Conservation (phyloP, 1,140 invertebrate genomes). For the Himalopsyche phryganea region DNA sequence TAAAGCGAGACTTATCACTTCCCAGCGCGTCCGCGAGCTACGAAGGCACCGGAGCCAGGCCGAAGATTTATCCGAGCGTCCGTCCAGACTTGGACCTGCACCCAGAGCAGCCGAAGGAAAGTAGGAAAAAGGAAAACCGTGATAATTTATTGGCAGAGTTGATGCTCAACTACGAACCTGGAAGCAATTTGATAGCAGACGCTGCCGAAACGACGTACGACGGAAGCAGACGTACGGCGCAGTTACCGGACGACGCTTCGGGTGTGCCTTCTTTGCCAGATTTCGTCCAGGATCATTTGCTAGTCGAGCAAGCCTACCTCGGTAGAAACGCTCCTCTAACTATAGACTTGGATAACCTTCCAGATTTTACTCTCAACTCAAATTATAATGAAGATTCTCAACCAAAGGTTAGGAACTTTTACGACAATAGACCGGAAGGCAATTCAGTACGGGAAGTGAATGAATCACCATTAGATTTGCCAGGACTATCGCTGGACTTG, state of each 20-base stretch:
- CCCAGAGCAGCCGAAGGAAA: constrained; percentile 16
- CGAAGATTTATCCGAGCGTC: constrained; percentile 44
- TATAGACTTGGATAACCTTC: constrained; percentile 55
- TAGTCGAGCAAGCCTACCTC: constrained; percentile 58
- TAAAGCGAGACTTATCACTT: constrained; percentile 57
- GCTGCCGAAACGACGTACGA: background rate
- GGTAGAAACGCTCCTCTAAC: constrained; percentile 47
- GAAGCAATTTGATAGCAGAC: background rate
- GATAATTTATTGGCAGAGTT: background rate
- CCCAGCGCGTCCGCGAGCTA: constrained; percentile 47
- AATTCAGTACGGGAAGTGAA: too few species aligned
- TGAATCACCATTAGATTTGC: constrained; percentile 39
- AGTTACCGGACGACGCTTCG: constrained; percentile 39
- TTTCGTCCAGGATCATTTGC: constrained; percentile 65
- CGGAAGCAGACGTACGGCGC: background rate
- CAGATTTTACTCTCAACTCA: constrained; percentile 57
- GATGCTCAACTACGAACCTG: background rate
- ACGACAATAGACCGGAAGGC: too few species aligned
- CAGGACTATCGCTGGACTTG: constrained; percentile 44
- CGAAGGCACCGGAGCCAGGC: constrained; percentile 50
- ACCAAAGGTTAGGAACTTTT: too few species aligned
- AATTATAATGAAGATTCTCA: constrained; percentile 36
- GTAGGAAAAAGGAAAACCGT: background rate
- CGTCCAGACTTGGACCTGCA: constrained; percentile 6
- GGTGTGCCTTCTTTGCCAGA: constrained; percentile 58